Evolutionary conservation across 2,888 invertebrate genomes (phyloP), one percentile per base, ranked within the genome.

Genomic region (Allacma fusca): DNA sequence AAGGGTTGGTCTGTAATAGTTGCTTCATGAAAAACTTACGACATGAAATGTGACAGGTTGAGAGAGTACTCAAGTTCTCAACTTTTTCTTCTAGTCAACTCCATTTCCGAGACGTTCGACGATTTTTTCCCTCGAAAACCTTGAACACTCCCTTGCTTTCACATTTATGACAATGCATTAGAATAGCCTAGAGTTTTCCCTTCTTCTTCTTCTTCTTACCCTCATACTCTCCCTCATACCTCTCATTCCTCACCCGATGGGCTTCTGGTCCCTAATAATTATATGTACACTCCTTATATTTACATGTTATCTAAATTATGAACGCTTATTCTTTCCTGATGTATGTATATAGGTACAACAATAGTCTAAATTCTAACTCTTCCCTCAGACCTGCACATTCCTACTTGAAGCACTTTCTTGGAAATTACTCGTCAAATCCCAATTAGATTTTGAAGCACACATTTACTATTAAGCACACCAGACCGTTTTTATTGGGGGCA

Each of bases 11-110:
- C 4, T 50, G n/a, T 50, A 50, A 50, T 50, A 50, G 50, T 50
- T 26, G 34, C 34, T 62, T 69, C 59, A 75, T 75, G 69, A 75
- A 75, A 75, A 68, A 57, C 69, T 75, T 59, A 75, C 68, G 62
- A 59, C 75, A 62, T 69, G 40, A 34, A 34, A 50, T 72, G 75
- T 69, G 69, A 75, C 75, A 69, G 75, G 68, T 50, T 69, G 75
- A 75, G 75, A 50, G 75, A 65, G 44, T 75, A 50, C 50, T 50
- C 28, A 65, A 75, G 69, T 59, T 75, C n/a, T 19, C 43, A 44
- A 74, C 65, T 43, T 74, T 24, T 21, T 44, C 26, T 44, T 28
- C 50, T 16, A 50, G 50, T 50, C 50, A n/a, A 50, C 50, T 50
- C 50, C 50, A 50, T 50, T 50, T 50, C 19, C 50, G 50, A 50